Evolutionary conservation across 2,797 vertebrate species (phyloP), one percentile per base, ranked within the genome.

Genomic region (Acrossocheilus fasciatus): DNA sequence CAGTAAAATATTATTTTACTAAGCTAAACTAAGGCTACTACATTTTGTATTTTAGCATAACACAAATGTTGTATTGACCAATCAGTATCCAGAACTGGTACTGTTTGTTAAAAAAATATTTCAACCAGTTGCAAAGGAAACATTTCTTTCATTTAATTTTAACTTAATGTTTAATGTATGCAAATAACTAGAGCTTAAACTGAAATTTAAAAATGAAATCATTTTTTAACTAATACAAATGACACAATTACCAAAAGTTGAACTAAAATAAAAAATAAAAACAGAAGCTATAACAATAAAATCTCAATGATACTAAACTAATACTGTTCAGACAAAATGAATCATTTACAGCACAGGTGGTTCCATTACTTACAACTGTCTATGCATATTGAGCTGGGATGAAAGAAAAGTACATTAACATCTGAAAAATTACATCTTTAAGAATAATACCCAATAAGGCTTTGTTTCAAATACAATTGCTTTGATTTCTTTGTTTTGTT

Each of bases 391-490:
- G 57, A 59, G 36, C 30, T 68, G 36, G 10, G n/a, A 45, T 43
- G 4, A 30, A 4, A 73, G 1, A 59, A 7, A 36, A 54, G 47
- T 69, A 17, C 7, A 17, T 76, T 34, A 54, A 34, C 4, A 20
- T 20, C 9, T 20, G 43, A 14, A 73, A 45, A 81, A 66, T 36
- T 2, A 20, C 11, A 73, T 17, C 34, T 68, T 76, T 26, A 52
- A n/a, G 5, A 84, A 39, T 17, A 76, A 54, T 26, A 52, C 72
- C 52, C 45, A 76, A 36, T 68, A 84, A 41, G 17, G 34, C 73
- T 54, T 54, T 0, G 50, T 66, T 66, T 52, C 1, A 39, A 50
- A 76, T 64, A 52, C 41, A 18, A 43, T 26, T 26, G 77, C 34
- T 82, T 57, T 26, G 8, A 70, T 54, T 82, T 26, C 11, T 9